Evolutionary conservation across 1,140 invertebrate genomes (phyloP), one percentile per base, ranked within the genome.

Genomic region (Acromyrmex charruanus): DNA sequence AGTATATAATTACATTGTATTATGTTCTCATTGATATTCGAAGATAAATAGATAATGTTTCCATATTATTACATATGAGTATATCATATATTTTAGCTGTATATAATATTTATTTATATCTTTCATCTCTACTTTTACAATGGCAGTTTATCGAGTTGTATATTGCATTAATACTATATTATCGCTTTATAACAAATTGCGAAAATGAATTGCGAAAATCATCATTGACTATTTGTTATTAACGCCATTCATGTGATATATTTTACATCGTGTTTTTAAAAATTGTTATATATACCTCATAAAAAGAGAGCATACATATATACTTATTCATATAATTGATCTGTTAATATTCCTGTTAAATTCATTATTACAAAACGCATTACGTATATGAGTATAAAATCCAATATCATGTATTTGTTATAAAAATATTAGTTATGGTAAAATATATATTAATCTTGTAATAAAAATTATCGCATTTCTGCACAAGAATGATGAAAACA

Each of bases 331-430:
- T 85, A 55, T 66, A 77, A 63, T 58, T 77, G 58, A 85, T 85
- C 74, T 85, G 82, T 85, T 85, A 66, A 85, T 85, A 79, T 66
- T 85, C 82, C 39, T 85, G 82, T 85, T 85, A 79, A 85, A 85
- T 85, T 85, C 59, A 79, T 85, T 77, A 65, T 65, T 85, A 85
- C 49, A 5, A 79, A 85, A 51, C 31, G 12, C 28, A 85, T 77
- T 85, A 55, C 21, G 21, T 65, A 7, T 68, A 31, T 85, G 49
- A 79, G 21, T 85, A 21, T 85, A 51, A 59, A 79, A 77, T 85
- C 31, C 16, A 35, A 74, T 74, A 74, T 84, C 77, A 55, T 63
- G 25, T 74, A 82, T 82, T 82, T 59, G 58, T 72, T 84, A 74
- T 69, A 69, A 49, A 84, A 58, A 74, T 74, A 72, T 82, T n/a